Conservation (phyloP, 2,797 vertebrate genomes). For the Chrysocyon brachyurus region DNA sequence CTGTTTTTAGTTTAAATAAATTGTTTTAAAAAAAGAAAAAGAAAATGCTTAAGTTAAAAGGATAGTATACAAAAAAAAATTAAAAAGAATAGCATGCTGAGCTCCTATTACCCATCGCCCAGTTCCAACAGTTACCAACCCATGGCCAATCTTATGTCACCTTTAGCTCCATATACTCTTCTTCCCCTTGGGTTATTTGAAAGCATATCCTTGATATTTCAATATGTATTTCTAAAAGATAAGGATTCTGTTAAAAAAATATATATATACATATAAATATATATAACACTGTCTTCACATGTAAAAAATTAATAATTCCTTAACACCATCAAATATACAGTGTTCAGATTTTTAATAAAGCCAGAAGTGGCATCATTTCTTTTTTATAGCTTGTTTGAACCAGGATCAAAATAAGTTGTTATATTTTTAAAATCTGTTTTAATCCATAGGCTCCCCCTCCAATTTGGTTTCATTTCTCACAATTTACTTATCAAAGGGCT, state of each 20-base stretch:
- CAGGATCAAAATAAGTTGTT: neutral
- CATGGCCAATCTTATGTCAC: neutral
- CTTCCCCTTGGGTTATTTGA: neutral
- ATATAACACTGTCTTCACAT: neutral
- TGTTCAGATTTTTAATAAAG: neutral
- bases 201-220: conserved; percentile 26
- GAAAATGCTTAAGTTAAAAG: neutral
- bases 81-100: neutral
- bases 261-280: neutral
- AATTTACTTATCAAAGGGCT: neutral
- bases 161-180: neutral
- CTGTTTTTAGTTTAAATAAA: neutral
- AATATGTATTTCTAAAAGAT: neutral
- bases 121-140: neutral
- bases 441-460: neutral
- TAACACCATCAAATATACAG: neutral
- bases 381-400: conserved; percentile 19
- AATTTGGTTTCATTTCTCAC: neutral
- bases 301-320: conserved; percentile 1
- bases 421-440: neutral
- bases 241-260: neutral
- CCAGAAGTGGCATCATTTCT: neutral
- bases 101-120: neutral
- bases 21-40: neutral
- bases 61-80: neutral